A percentile compares a stretch with the other conserved stretches of the same genome.
phyloP scores from a whole-genome alignment of 2,888 invertebrate species.

The Ferdinandea cuprea region DNA sequence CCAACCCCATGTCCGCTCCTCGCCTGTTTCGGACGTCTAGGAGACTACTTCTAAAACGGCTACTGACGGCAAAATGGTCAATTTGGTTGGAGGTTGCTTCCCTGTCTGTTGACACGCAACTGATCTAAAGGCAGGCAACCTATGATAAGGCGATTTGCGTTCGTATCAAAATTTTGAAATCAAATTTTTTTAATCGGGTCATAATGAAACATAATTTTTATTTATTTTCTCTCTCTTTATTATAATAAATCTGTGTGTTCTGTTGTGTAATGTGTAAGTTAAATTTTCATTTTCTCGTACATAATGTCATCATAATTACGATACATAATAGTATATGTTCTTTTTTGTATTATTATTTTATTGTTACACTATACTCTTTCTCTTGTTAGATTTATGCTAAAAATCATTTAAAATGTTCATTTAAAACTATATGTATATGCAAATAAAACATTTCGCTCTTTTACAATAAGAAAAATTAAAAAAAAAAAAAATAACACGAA shows the following conservation, averaged over 20 bases:
- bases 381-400: conserved; percentile 66
- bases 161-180: no score
- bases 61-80: no score
- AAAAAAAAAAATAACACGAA: conserved; percentile 52
- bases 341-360: conserved; percentile 45
- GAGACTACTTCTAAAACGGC: no score
- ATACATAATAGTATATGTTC: conserved; percentile 66
- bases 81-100: no score
- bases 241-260: conserved; percentile 69
- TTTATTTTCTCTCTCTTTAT: conserved; percentile 73
- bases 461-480: conserved; percentile 29
- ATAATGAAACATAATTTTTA: conserved; percentile 12
- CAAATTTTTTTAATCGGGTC: no score
- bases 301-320: conserved; percentile 60
- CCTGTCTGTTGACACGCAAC: no score
- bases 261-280: conserved; percentile 59
- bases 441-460: conserved; percentile 65
- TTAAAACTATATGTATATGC: conserved; percentile 65
- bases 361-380: conserved; percentile 65
- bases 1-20: no score
- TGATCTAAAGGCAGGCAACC: no score
- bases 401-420: conserved; percentile 54
- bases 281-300: conserved; percentile 31
- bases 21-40: no score
- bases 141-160: no score